Evolutionary conservation across 2,888 invertebrate species (phyloP), one percentile per base, ranked within the genome.

Genomic region (Platycheirus rosarum): DNA sequence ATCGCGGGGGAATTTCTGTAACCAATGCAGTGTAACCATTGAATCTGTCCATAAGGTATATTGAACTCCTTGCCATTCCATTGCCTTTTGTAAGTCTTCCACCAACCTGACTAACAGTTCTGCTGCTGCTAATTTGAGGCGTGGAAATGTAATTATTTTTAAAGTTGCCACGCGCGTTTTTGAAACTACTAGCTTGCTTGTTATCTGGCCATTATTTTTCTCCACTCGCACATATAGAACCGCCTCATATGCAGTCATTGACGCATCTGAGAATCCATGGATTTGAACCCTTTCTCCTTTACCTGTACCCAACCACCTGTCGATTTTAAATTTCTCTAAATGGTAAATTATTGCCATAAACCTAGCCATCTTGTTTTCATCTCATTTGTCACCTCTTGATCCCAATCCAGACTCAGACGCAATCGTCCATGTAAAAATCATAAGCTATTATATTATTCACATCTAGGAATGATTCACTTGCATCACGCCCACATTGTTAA

Each of bases 391-490:
- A 48, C 8, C 9, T 62, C 32, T 9, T 42, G 5, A 8, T 71
- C 51, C 62, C 62, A 62, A 13, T 44, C 53, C 6, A 51, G 14
- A n/a, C 57, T 32, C 6, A 46, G 23, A 23, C 23, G 23, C 20
- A 1, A 5, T 14, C 2, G 26, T n/a, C 55, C 62, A 70, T 32
- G 68, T 13, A 63, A 55, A 5, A 55, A 65, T 76, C 76, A 18
- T 76, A 51, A 6, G 18, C 9, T n/a, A 69, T 63, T 6, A 49
- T 40, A 1, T 53, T 5, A 0, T 32, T 44, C 11, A 62, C 53
- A 26, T 62, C 53, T 7, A 62, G 69, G 9, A 13, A 49, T 40
- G 4, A 3, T 7, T n/a, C 13, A 11, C 13, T 20, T 11, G 37
- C 53, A 63, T 62, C 62, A 9, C 44, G 13, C 4, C 37, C 68